Percentiles rank a stretch among this genome's conserved stretches.
These are phyloP conservation scores for Cheilinus undulatus DNA, from an alignment of 2,113 vertebrate genomes.

Conservation along the genomic window DNA sequence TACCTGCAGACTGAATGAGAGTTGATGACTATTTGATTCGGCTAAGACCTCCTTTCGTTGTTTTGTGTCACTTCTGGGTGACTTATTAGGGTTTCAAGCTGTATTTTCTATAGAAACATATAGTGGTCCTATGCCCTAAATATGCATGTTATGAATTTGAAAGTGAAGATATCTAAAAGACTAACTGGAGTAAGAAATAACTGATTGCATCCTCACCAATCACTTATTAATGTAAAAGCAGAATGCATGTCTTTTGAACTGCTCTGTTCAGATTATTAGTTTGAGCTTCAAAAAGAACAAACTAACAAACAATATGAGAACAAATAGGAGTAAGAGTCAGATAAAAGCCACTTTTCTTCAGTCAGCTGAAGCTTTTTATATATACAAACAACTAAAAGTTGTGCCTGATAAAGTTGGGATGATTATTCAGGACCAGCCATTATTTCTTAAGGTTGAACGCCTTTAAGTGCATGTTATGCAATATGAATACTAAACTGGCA, in stretches of 20 bases:
- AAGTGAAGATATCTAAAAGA: neutral
- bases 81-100: neutral
- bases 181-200: neutral
- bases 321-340: too few species aligned
- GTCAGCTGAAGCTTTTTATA: neutral
- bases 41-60: neutral
- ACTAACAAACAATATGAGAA: neutral
- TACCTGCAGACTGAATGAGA: too few species aligned
- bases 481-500: neutral
- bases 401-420: too few species aligned
- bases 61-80: neutral
- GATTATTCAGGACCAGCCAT: too few species aligned
- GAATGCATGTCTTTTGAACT: too few species aligned
- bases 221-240: neutral
- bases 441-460: too few species aligned
- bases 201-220: neutral
- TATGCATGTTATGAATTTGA: neutral
- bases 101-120: neutral
- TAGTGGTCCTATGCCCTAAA: neutral
- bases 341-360: neutral
- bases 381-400: neutral
- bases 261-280: neutral
- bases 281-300: neutral
- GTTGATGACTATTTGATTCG: too few species aligned
- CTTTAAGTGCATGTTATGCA: neutral